These are phyloP conservation scores for Phrynocephalus vlangalii DNA, from an alignment of 2,797 vertebrate species.

Conservation along the genomic window DNA sequence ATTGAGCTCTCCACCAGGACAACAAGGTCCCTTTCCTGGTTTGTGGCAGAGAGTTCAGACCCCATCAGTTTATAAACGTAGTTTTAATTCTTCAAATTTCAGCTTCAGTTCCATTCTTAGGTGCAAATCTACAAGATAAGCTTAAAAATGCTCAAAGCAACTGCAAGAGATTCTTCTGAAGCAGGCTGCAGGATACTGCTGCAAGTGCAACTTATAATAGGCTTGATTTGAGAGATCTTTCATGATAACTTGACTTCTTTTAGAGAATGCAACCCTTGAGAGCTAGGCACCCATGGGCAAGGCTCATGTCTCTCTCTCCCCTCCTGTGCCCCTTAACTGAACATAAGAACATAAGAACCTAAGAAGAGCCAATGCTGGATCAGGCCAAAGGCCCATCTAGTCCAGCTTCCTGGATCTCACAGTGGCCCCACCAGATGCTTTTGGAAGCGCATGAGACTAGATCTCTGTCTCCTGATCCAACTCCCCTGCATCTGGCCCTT, in stretches of 20 bases:
- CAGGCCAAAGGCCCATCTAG: too few relatives aligned
- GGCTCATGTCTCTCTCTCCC: neutral
- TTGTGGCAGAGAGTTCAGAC: too few relatives aligned
- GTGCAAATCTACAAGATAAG: constrained; percentile 30
- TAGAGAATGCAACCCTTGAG: neutral
- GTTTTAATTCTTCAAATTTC: neutral
- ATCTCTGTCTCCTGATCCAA: too few relatives aligned
- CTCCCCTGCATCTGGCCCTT: too few relatives aligned
- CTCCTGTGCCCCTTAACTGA: neutral
- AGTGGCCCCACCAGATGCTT: too few relatives aligned
- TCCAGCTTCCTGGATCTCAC: too few relatives aligned
- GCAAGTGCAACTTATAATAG: neutral
- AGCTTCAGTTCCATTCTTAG: neutral
- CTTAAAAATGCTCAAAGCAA: constrained; percentile 17
- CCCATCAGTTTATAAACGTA: neutral
- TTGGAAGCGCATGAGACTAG: too few relatives aligned
- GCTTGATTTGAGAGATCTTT: neutral
- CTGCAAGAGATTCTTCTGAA: constrained; percentile 39
- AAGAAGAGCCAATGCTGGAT: too few relatives aligned
- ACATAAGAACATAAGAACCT: too few relatives aligned
- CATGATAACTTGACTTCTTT: neutral
- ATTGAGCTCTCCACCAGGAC: too few relatives aligned
- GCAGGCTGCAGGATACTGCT: neutral
- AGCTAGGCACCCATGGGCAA: neutral
- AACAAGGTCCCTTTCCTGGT: too few relatives aligned